phyloP scores from a whole-genome alignment of 2,797 vertebrate species.

The Mycteria americana region DNA sequence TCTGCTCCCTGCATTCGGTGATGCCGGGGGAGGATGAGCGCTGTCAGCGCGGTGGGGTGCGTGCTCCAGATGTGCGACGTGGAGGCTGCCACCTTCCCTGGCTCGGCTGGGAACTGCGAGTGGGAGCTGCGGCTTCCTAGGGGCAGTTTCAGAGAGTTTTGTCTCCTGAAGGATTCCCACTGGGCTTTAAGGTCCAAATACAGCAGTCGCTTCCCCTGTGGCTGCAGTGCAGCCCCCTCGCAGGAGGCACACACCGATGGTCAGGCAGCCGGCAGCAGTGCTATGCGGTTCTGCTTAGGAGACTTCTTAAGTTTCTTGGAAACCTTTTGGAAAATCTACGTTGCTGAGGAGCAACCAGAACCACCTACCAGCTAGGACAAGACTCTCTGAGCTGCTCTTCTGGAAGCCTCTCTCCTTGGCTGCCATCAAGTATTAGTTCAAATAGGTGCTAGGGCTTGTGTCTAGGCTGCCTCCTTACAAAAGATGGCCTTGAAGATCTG shows the following conservation, averaged over 20 bases:
- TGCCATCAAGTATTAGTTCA: not conserved
- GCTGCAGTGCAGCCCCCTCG: not conserved
- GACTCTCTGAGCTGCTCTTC: not conserved
- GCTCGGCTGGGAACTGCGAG: rapidly evolving
- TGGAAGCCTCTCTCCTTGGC: not conserved
- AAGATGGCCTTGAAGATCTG: not conserved
- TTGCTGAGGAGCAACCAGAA: not conserved
- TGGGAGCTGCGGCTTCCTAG: not conserved
- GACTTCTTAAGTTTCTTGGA: not conserved
- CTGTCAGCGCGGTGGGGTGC: rapidly evolving
- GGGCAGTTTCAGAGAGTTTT: not conserved
- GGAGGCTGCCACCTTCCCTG: not conserved
- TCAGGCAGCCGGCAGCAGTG: not conserved
- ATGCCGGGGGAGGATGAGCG: not conserved
- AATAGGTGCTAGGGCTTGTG: not conserved
- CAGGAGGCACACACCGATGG: rapidly evolving
- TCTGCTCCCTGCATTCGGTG: not conserved
- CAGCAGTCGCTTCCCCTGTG: not conserved
- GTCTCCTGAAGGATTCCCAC: not conserved
- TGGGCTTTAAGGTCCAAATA: not conserved
- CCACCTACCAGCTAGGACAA: not conserved
- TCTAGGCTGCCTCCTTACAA: not conserved
- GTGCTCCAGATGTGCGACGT: not conserved
- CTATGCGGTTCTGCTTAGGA: not conserved
- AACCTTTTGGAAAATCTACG: not conserved